Evolutionary conservation across 2,888 invertebrate species (phyloP), one percentile per base, ranked within the genome.

Genomic region (Blastobasis adustella): DNA sequence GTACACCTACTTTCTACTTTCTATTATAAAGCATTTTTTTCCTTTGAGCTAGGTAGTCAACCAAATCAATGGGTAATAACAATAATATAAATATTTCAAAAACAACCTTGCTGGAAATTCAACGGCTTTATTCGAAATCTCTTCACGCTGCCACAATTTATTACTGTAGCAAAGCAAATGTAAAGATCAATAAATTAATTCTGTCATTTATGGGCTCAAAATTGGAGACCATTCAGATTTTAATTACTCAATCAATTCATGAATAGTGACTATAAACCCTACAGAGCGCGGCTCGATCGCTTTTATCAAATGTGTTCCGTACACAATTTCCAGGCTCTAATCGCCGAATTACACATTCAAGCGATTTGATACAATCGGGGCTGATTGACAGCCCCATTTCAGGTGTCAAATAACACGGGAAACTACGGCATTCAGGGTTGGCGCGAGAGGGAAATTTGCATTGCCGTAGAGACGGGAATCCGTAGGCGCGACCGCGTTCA

Each of bases 341-440:
- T 67, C 61, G 55, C 58, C 54, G 61, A 67, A 71, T 65, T 65
- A 47, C 61, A 59, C 55, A 65, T 67, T 66, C 62, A 60, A 49
- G 53, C 55, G 55, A 54, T 47, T 49, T 55, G 59, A 63, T 63
- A 70, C 67, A 71, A 73, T 68, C 63, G 59, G 47, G 52, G 50
- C 56, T 75, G 79, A 78, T 73, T 76, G 80, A 77, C 76, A 72
- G 67, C 68, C 51, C 62, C 66, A 73, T 74, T 79, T 73, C 68
- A 69, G 63, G 65, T 70, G 73, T 68, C 73, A 76, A 78, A 76
- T 72, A 73, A 73, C 69, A 71, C 62, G 64, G 68, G 73, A 73
- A 75, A 75, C 76, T 73, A 71, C 62, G 65, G 63, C 60, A 59
- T 66, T 70, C 65, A 67, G 64, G 61, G 66, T 62, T 61, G 66